These are phyloP conservation scores for Cheilosia soror DNA, from an alignment of 2,888 invertebrate species.

Conservation along the genomic window DNA sequence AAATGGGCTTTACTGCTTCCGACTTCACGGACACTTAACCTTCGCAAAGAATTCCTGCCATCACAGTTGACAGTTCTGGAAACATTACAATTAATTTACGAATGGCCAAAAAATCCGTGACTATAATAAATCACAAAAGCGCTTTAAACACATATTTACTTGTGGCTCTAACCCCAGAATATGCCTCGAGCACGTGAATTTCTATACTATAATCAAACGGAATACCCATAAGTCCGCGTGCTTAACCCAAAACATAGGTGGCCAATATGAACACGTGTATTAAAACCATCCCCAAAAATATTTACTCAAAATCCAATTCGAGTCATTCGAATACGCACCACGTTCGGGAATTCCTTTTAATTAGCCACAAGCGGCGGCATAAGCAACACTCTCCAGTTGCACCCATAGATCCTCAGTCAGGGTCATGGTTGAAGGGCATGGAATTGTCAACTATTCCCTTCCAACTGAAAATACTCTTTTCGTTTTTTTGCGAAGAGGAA, in stretches of 20 bases:
- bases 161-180: conserved; percentile 16
- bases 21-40: neutral
- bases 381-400: conserved; percentile 34
- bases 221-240: conserved; percentile 21
- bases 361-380: conserved; percentile 60
- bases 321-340: conserved; percentile 39
- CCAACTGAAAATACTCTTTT: conserved; percentile 47
- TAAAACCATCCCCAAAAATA: conserved; percentile 47
- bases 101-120: conserved; percentile 45
- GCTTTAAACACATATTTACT: conserved; percentile 48
- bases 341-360: conserved; percentile 59
- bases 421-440: conserved; percentile 65
- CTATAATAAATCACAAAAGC: conserved; percentile 62
- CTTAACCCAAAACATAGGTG: conserved; percentile 18
- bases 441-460: conserved; percentile 59
- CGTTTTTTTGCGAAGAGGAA: conserved; percentile 7
- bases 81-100: conserved; percentile 66
- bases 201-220: conserved; percentile 21
- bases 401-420: conserved; percentile 46
- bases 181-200: conserved; percentile 48
- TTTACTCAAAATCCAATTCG: conserved; percentile 1
- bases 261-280: conserved; percentile 53
- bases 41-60: conserved; percentile 30
- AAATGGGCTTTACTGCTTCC: neutral
- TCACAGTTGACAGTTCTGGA: conserved; percentile 19